A percentile compares a stretch with the other conserved stretches of the same genome.
Conservation (phyloP, 1,140 invertebrate genomes). For the Hetaerina americana region DNA sequence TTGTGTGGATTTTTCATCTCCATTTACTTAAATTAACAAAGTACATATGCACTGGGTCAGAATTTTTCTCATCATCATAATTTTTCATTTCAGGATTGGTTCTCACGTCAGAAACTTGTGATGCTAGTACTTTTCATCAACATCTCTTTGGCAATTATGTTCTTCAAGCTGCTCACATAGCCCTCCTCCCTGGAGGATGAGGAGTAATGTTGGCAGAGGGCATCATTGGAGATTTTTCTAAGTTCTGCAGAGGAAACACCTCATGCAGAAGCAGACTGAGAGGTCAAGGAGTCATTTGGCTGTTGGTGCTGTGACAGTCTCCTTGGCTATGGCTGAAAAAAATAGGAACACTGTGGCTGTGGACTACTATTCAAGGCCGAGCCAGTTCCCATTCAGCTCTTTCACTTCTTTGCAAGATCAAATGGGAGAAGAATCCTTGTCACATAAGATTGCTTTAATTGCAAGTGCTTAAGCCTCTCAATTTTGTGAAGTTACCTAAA, state of each 20-base stretch:
- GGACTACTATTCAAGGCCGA: background rate
- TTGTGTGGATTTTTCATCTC: background rate
- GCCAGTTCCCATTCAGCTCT: background rate
- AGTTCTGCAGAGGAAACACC: background rate
- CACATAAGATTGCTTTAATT: background rate
- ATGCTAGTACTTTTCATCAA: slow-evolving; percentile 92
- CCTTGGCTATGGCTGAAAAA: background rate
- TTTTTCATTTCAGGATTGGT: slow-evolving; percentile 82
- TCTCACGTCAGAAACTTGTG: slow-evolving; percentile 89
- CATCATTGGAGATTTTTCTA: background rate
- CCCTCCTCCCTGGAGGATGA: background rate
- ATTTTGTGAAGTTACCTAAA: background rate
- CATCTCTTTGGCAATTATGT: slow-evolving; percentile 90
- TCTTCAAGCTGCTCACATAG: slow-evolving; percentile 93
- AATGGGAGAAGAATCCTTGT: background rate
- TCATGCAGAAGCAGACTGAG: background rate
- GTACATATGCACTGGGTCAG: too few relatives aligned
- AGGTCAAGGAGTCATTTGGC: background rate
- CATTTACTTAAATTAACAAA: background rate
- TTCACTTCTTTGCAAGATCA: background rate
- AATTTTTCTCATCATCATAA: too few relatives aligned
- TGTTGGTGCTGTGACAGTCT: background rate
- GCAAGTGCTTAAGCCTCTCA: background rate
- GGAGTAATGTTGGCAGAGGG: background rate
- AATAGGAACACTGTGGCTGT: background rate